Base-by-base conservation (phyloP, 2,797 vertebrate genomes). In the Poeciliopsis gracilis region DNA sequence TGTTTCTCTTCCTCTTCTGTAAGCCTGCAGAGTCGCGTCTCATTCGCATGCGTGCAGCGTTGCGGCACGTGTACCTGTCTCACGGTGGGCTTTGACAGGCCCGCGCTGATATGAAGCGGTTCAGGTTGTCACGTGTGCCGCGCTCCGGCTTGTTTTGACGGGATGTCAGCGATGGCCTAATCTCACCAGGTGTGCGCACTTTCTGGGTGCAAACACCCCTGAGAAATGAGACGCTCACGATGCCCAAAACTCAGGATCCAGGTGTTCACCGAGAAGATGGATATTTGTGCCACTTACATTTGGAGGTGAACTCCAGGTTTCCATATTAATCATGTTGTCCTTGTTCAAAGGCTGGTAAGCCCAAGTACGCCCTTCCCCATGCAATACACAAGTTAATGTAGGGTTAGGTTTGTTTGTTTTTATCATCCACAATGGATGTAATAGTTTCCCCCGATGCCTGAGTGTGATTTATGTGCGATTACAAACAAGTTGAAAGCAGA, bases 41-140 rank as follows among this genome's bases (percentile, higher is more conserved):
- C 75, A 85, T 91, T 86, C 81, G 47, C 87, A 90, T 86, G 87
- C 90, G 83, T 75, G 73, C 76, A 28, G 73, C 84, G 91, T 92
- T 86, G 73, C 28, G 18, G 80, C 76, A 75, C 86, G 87, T 88
- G 89, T 76, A 77, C 85, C 79, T 28, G 57, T 75, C 82, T 84
- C 82, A 46, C 87, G 81, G 80, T 83, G 76, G 81, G 81, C 79
- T 89, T 79, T 94, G 91, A 94, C 91, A 91, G 87, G 81, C 79
- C 71, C 28, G 86, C 74, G 81, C 75, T 89, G 91, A 92, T 91
- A 83, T 86, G 84, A 89, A 91, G 90, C 76, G 84, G 90, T 91
- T 88, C 88, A 87, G 86, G 90, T 81, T 90, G 91, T 93, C 92
- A 88, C 85, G 90, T 92, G 90, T 84, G 78, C 88, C 78, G 77